A percentile compares a stretch with the other conserved stretches of the same genome.
phyloP scores from a whole-genome alignment of 2,888 invertebrate genomes.

The Dynastes maya region DNA sequence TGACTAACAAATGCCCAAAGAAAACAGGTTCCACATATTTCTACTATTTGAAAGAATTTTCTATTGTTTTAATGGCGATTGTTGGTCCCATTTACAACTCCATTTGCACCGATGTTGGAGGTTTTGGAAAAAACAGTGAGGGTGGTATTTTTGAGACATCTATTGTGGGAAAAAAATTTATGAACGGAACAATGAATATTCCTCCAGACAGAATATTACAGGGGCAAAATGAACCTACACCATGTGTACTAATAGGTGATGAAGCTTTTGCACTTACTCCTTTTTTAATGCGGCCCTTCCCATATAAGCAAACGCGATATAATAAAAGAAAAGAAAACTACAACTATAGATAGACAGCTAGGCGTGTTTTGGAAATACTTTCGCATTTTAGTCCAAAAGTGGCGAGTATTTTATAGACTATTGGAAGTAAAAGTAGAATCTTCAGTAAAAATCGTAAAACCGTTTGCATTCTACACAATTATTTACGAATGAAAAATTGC shows the following conservation, averaged over 20 bases:
- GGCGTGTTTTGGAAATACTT: neutral
- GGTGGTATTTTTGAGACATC: constrained; percentile 55
- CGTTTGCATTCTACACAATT: constrained; percentile 44
- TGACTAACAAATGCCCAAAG: constrained; percentile 52
- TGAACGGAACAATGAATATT: constrained; percentile 20
- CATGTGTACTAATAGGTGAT: neutral
- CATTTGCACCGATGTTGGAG: constrained; percentile 55
- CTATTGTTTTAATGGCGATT: constrained; percentile 51
- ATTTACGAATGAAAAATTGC: constrained; percentile 28
- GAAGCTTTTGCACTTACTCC: neutral
- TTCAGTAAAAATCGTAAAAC: constrained; percentile 53
- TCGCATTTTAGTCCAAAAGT: constrained; percentile 56
- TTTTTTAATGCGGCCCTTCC: neutral
- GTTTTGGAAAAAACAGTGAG: constrained; percentile 55
- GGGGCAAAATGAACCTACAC: constrained; percentile 43
- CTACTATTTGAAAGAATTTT: constrained; percentile 52
- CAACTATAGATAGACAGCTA: neutral
- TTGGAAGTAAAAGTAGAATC: constrained; percentile 55
- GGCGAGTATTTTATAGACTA: constrained; percentile 56
- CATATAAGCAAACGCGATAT: no score
- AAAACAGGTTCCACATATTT: constrained; percentile 54
- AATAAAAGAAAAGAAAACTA: neutral
- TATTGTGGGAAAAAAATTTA: constrained; percentile 52
- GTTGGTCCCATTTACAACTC: constrained; percentile 53
- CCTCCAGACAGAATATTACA: constrained; percentile 35